These are phyloP conservation scores for Sebastolobus alascanus DNA, from an alignment of 2,797 vertebrate genomes.

Conservation along the genomic window DNA sequence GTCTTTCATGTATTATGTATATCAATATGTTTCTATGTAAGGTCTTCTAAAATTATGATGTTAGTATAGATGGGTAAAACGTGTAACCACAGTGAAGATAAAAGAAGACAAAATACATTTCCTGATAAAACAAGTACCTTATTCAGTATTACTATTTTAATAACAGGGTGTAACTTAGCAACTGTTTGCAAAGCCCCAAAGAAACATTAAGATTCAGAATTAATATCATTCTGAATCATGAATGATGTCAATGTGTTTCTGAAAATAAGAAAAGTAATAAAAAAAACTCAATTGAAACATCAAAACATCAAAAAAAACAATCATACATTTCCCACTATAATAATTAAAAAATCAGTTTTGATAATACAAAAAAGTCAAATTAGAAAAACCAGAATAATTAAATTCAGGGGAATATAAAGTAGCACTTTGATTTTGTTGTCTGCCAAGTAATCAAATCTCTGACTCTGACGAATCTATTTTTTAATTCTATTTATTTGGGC, in stretches of 20 bases:
- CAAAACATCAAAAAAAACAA: not conserved
- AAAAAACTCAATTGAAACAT: not conserved
- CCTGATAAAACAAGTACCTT: not conserved
- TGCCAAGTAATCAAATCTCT: not conserved
- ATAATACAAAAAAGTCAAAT: not conserved
- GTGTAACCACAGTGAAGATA: too few relatives aligned
- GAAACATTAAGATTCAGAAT: not conserved
- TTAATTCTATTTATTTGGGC: too few relatives aligned
- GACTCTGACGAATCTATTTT: not conserved
- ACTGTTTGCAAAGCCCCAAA: not conserved
- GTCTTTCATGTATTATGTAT: not conserved
- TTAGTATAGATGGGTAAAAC: not conserved
- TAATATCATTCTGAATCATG: not conserved
- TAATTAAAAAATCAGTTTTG: not conserved
- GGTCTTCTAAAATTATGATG: not conserved
- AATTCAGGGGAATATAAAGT: not conserved
- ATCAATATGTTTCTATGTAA: not conserved
- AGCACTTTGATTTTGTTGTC: not conserved
- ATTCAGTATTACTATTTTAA: not conserved
- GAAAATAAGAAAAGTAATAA: not conserved
- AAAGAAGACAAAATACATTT: not conserved
- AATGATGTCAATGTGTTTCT: not conserved
- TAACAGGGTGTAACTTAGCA: not conserved
- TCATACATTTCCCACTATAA: not conserved
- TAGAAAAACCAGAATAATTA: not conserved